Conservation (phyloP, 1,140 invertebrate genomes). For the Aphis craccivora region DNA sequence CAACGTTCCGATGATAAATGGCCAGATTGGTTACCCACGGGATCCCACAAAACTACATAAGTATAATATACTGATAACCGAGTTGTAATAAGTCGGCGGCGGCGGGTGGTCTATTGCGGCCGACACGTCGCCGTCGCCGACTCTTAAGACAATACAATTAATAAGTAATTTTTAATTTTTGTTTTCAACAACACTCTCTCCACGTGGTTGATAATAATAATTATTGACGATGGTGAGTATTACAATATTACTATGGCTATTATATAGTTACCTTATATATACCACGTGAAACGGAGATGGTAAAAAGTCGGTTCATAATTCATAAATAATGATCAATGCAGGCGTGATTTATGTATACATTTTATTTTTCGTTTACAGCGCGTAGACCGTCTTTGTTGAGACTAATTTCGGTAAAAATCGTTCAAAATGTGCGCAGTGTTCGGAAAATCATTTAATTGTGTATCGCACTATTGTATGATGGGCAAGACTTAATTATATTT, state of each 20-base stretch:
- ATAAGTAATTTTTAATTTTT: constrained; percentile 7
- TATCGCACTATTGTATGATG: neutral
- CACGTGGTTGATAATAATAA: neutral
- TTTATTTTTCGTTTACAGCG: neutral
- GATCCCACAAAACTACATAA: neutral
- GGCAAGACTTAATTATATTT: neutral
- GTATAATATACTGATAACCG: constrained; percentile 5
- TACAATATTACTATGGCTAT: neutral
- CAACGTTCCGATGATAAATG: neutral
- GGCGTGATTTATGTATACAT: constrained; percentile 3
- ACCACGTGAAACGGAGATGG: neutral
- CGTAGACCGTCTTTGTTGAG: neutral
- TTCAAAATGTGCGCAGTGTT: neutral
- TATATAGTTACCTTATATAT: neutral
- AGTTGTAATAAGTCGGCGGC: neutral
- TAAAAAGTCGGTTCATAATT: constrained; percentile 23
- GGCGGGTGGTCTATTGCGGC: neutral
- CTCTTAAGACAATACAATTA: constrained; percentile 11
- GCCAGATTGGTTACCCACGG: neutral
- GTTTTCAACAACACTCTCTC: neutral
- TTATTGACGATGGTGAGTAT: neutral
- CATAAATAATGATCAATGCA: neutral
- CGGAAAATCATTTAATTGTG: neutral
- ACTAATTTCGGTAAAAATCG: neutral
- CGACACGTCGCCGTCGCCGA: neutral